Evolutionary conservation across 2,888 invertebrate genomes (phyloP).

Genomic region (Noctua janthina): DNA sequence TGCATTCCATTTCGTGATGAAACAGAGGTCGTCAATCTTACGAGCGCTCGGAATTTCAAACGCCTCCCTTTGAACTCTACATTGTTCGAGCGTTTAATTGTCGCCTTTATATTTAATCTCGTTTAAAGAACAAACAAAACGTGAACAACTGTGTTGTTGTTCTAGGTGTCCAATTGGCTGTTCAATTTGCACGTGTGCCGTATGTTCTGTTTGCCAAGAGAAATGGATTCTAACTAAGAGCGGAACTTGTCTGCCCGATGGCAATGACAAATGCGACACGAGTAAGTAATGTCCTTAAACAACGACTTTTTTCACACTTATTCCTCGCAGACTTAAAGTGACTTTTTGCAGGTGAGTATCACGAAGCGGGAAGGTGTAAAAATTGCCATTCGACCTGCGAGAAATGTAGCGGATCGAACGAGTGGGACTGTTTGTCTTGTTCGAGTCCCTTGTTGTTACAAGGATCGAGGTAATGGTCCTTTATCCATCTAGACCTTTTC

Average conservation of each 20-base stretch:
- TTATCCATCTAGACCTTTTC: slow-evolving; percentile 74
- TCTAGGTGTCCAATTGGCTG: slow-evolving; percentile 94
- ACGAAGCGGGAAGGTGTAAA: slow-evolving; percentile 94
- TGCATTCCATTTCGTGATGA: slow-evolving; percentile 68
- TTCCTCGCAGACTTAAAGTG: slow-evolving; percentile 65
- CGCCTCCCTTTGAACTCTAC: slow-evolving; percentile 56
- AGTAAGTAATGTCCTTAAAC: slow-evolving; percentile 88
- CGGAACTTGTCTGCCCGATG: slow-evolving; percentile 93
- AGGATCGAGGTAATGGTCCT: slow-evolving; percentile 87
- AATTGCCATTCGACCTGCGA: slow-evolving; percentile 96
- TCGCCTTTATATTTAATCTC: slow-evolving; percentile 54
- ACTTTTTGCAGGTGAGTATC: slow-evolving; percentile 92
- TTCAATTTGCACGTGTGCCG: slow-evolving; percentile 92
- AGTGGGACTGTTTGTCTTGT: slow-evolving; percentile 94
- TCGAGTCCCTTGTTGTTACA: slow-evolving; percentile 93
- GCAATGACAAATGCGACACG: slow-evolving; percentile 94
- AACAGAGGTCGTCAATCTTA: slow-evolving; percentile 68
- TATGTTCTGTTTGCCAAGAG: slow-evolving; percentile 93
- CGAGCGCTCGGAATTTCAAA: slow-evolving; percentile 62
- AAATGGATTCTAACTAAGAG: slow-evolving; percentile 94
- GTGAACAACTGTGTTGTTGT: slow-evolving; percentile 59
- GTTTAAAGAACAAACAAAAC: slow-evolving; percentile 47
- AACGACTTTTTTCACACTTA: slow-evolving; percentile 64
- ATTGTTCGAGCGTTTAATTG: slow-evolving; percentile 64
- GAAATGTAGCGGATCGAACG: slow-evolving; percentile 95